phyloP scores from a whole-genome alignment of 2,888 invertebrate genomes.

The Nemotelus nigrinus region DNA sequence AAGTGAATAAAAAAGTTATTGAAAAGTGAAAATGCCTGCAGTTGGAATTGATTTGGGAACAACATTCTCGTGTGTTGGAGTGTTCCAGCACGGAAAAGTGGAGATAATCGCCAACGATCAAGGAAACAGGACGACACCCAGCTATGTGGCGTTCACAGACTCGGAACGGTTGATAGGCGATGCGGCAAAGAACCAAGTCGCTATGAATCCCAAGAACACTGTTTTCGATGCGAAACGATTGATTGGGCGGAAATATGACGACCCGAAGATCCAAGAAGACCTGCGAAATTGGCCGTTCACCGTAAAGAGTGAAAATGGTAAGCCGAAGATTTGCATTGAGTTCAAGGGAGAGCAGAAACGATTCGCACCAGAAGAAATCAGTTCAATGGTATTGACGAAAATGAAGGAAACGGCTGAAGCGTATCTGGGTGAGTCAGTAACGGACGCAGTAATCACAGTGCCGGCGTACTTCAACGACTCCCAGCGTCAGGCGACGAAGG shows the following conservation, averaged over 20 bases:
- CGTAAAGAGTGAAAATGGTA: constrained; percentile 72
- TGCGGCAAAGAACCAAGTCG: constrained; percentile 77
- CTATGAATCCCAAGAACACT: constrained; percentile 78
- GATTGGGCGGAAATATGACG: constrained; percentile 78
- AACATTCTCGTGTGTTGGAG: constrained; percentile 80
- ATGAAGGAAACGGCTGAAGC: constrained; percentile 66
- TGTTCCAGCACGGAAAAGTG: constrained; percentile 79
- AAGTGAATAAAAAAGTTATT: background rate
- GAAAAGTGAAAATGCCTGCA: constrained; percentile 64
- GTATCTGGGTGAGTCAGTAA: constrained; percentile 73
- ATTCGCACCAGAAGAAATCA: constrained; percentile 77
- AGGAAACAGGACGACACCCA: constrained; percentile 79
- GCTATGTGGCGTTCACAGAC: constrained; percentile 79
- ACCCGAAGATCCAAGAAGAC: constrained; percentile 78
- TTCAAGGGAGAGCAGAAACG: constrained; percentile 73
- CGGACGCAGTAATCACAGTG: constrained; percentile 81
- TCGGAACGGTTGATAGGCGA: constrained; percentile 77
- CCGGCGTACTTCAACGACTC: constrained; percentile 41
- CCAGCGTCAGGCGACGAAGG: constrained; percentile 70
- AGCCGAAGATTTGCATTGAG: constrained; percentile 75
- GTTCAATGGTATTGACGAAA: constrained; percentile 72
- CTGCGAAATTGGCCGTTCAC: constrained; percentile 88
- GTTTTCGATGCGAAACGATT: constrained; percentile 80
- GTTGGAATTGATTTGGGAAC: constrained; percentile 88
- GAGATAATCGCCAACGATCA: constrained; percentile 82